phyloP scores from a whole-genome alignment of 1,140 invertebrate species.

The Bombus soroeensis region DNA sequence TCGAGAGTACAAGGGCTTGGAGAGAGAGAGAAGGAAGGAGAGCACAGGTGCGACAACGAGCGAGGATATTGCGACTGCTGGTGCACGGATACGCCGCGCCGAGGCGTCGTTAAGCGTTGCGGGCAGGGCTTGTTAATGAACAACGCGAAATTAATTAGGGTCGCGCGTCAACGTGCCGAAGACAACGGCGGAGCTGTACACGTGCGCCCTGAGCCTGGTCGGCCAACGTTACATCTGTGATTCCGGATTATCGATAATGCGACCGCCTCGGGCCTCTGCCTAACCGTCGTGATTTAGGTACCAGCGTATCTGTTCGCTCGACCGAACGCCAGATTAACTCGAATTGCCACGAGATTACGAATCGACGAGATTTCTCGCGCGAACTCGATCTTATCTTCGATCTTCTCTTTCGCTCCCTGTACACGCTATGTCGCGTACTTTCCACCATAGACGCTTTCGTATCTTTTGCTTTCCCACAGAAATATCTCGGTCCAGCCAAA shows the following conservation, averaged over 20 bases:
- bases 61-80: constrained; percentile 36
- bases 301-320: constrained; percentile 36
- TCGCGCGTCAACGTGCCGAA: constrained; percentile 53
- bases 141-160: constrained; percentile 69
- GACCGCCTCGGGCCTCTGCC: constrained; percentile 35
- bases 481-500: background rate
- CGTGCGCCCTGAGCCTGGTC: background rate
- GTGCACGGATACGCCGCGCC: constrained; percentile 32
- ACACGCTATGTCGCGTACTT: too few species aligned
- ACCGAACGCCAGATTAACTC: constrained; percentile 31
- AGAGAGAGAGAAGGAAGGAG: background rate
- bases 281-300: constrained; percentile 60
- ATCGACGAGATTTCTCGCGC: background rate
- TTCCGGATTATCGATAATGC: constrained; percentile 71
- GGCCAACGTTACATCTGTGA: constrained; percentile 58
- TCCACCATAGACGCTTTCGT: background rate
- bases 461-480: background rate
- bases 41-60: background rate
- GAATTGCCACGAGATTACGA: constrained; percentile 12
- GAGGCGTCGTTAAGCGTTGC: constrained; percentile 63
- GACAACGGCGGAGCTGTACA: constrained; percentile 50
- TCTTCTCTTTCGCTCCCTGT: too few species aligned
- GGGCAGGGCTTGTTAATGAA: constrained; percentile 65
- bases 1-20: background rate
- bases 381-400: background rate